phyloP scores from a whole-genome alignment of 2,797 vertebrate genomes.

The Sternarchorhynchus goeldii region DNA sequence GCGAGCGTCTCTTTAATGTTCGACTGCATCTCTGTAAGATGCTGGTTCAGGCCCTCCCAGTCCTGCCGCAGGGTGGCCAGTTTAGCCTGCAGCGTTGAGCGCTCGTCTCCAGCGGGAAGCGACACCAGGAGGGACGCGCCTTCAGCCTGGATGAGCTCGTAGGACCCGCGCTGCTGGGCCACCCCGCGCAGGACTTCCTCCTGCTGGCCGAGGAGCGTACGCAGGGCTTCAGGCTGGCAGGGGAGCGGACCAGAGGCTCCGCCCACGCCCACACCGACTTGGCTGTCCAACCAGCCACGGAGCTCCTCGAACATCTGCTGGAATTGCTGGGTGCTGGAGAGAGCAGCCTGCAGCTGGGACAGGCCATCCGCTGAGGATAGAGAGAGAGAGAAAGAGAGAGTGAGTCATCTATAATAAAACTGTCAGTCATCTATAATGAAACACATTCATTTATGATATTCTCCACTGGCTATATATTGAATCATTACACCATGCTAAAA shows the following conservation, averaged over 20 bases:
- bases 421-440: slow-evolving; percentile 30
- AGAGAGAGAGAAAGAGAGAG: neutral
- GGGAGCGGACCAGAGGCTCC: slow-evolving; percentile 78
- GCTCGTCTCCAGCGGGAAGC: slow-evolving; percentile 86
- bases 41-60: slow-evolving; percentile 88
- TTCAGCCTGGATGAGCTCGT: slow-evolving; percentile 91
- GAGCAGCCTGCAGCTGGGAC: slow-evolving; percentile 90
- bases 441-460: slow-evolving; percentile 28
- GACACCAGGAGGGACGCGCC: slow-evolving; percentile 86
- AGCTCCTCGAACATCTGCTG: slow-evolving; percentile 98
- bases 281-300: slow-evolving; percentile 88
- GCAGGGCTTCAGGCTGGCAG: slow-evolving; percentile 82
- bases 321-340: slow-evolving; percentile 97
- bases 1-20: slow-evolving; percentile 83
- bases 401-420: slow-evolving; percentile 3
- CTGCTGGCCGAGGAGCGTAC: slow-evolving; percentile 82
- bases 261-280: slow-evolving; percentile 71
- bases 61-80: slow-evolving; percentile 82
- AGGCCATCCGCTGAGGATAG: slow-evolving; percentile 85
- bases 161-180: slow-evolving; percentile 92
- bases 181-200: slow-evolving; percentile 88
- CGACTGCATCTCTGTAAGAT: slow-evolving; percentile 76
- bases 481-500: neutral
- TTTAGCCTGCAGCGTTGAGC: slow-evolving; percentile 81
- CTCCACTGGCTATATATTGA: neutral